Base-by-base conservation (phyloP, 2,797 vertebrate species). In the Amblyraja radiata region DNA sequence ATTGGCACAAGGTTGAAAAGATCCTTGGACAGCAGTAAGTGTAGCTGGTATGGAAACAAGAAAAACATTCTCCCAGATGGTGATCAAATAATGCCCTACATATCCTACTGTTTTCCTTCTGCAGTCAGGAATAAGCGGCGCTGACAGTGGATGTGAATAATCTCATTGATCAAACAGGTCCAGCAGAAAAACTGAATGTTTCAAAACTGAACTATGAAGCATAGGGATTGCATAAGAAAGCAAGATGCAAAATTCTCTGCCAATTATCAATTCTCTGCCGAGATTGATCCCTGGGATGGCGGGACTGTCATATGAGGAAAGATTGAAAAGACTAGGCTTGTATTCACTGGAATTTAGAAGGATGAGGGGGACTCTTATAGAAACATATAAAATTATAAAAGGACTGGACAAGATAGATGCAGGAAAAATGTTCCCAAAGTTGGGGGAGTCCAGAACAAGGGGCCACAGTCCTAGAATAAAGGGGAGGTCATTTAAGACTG, bases 141-240 rank as follows among this genome's bases (percentile, higher is more conserved):
- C 84, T 88, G 84, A 63, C 32, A 36, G 13, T 36, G 16, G 7
- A 63, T 63, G 68, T 65, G 84, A n/a, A 88, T 61, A 88, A 88
- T 88, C 68, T 63, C 63, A 88, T 88, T 88, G n/a, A 88, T 63
- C 68, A 63, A 46, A 88, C n/a, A 36, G n/a, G 18, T 18, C n/a
- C 84, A 68, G 61, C 84, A 65, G 61, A 68, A 88, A 88, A 88
- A 68, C 16, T 2, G 84, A 88, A 88, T 68, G 63, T n/a, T 86
- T 88, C 65, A 16, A 36, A 88, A 9, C 1, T 68, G 84, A 63
- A 32, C 32, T 46, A 88, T n/a, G 78, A 63, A 88, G 21, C 61
- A 88, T 36, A 63, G 63, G 8, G n/a, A 9, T 7, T 68, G 58
- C 28, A 9, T 13, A 65, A 6, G 61, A n/a, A n/a, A 65, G 14